Base-by-base conservation (phyloP, 2,888 invertebrate species). In the Catocala sponsa region DNA sequence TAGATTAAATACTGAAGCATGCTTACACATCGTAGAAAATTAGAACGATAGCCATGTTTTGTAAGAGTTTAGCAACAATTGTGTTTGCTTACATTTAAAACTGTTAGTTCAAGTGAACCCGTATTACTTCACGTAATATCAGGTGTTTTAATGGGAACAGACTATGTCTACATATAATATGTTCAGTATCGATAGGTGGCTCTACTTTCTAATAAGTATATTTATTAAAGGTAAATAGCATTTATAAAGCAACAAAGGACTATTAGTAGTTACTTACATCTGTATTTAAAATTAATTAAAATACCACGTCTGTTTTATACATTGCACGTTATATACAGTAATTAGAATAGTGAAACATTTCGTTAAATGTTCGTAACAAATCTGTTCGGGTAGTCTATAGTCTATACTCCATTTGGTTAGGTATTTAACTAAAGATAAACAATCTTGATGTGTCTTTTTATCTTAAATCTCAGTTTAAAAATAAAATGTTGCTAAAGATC, bases 111-210 rank as follows among this genome's bases (percentile, higher is more conserved):
- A 83, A 79, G 75, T 80, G 82, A 75, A 68, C 65, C 56, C 56
- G 5, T 55, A 6, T 48, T 41, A 15, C 60, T 55, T 51, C 54
- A 41, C 25, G 65, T 70, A 51, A 51, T 72, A 62, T 69, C 81
- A 84, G 72, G 73, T 81, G 83, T 83, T 80, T 73, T 78, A 82
- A 70, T 78, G 73, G 51, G 83, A 73, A 49, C 76, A 70, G 35
- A 55, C 15, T 62, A 7, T 71, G 52, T 69, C 70, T 76, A 59
- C 32, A 63, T 54, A 15, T 2, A 15, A 65, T 54, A 61, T 65
- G 57, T 65, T 38, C 54, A 65, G 55, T 63, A 55, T 50, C 53
- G 10, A 68, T 58, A 64, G n/a, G n/a, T n/a, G n/a, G 15, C 56
- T 57, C 64, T 54, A 75, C 76, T 76, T 76, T 78, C 68, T 70